phyloP scores from a whole-genome alignment of 2,888 invertebrate genomes.

The Pyrocoelia pectoralis region DNA sequence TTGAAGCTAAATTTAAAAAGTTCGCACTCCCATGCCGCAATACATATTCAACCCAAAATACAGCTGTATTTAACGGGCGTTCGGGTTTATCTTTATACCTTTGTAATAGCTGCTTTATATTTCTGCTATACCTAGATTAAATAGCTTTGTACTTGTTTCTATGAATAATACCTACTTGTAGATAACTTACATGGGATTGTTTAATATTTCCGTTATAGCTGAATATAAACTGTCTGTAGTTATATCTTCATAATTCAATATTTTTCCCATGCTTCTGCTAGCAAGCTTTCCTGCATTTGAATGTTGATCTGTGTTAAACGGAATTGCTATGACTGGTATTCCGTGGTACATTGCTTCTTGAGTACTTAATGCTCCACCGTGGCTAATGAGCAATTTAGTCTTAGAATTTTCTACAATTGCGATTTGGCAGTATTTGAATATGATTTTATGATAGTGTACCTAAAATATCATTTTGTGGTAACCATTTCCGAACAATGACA shows the following conservation, averaged over 20 bases:
- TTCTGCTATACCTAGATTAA: constrained; percentile 38
- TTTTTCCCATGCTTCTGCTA: not conserved
- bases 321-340: constrained; percentile 42
- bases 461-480: constrained; percentile 57
- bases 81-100: constrained; percentile 40
- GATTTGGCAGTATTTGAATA: no score
- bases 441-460: no score
- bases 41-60: constrained; percentile 42
- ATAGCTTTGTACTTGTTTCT: not conserved
- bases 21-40: constrained; percentile 34
- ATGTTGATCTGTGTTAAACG: constrained; percentile 42
- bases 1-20: constrained; percentile 31
- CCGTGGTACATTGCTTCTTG: constrained; percentile 43
- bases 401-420: constrained; percentile 44
- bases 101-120: constrained; percentile 36
- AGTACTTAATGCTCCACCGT: constrained; percentile 44
- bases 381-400: constrained; percentile 43
- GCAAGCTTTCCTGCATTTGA: constrained; percentile 20
- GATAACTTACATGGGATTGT: constrained; percentile 21
- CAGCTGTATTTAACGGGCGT: constrained; percentile 36
- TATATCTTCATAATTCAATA: constrained; percentile 14
- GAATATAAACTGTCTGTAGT: constrained; percentile 14
- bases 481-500: constrained; percentile 55
- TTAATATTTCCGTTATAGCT: constrained; percentile 15
- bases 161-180: no score